Percentiles rank a stretch among this genome's conserved stretches.
Evolutionary conservation across 2,797 vertebrate species (phyloP).

Genomic region (Galagoides demidoff): DNA sequence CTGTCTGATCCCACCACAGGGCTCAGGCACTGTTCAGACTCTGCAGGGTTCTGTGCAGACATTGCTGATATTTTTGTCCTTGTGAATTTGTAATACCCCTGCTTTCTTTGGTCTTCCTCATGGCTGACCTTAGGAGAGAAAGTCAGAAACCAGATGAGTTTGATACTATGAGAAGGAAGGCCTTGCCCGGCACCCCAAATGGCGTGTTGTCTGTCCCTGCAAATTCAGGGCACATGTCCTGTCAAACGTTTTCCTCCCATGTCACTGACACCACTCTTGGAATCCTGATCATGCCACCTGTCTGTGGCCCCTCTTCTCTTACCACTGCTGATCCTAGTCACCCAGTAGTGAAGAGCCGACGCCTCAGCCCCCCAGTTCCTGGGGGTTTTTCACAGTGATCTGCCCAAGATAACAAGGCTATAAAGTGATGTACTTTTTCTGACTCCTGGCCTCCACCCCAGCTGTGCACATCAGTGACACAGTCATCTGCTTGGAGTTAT

Average conservation of each 20-base stretch:
- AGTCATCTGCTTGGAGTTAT: background rate
- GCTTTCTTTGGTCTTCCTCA: background rate
- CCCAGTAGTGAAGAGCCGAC: background rate
- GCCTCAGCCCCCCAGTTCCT: background rate
- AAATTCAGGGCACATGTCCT: background rate
- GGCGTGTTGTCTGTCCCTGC: too few species aligned
- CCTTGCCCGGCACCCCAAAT: background rate
- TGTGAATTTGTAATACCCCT: background rate
- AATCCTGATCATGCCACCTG: too few species aligned
- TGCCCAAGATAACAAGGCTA: too few species aligned
- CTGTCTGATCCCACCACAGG: fast-evolving
- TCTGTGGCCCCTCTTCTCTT: background rate
- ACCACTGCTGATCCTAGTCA: fast-evolving
- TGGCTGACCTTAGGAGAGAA: background rate
- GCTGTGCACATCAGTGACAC: background rate
- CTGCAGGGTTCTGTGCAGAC: background rate
- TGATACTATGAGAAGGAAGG: background rate
- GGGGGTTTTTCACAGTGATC: background rate
- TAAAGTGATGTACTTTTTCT: background rate
- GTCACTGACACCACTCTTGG: background rate
- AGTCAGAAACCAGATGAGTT: background rate
- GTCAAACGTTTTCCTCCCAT: background rate
- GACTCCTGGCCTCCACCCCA: background rate
- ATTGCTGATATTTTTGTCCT: background rate
- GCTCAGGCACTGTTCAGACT: background rate